A percentile compares a stretch with the other conserved stretches of the same genome.
These are phyloP conservation scores for Grammomys dolichurus DNA, from an alignment of 2,113 vertebrate species.

Conservation along the genomic window DNA sequence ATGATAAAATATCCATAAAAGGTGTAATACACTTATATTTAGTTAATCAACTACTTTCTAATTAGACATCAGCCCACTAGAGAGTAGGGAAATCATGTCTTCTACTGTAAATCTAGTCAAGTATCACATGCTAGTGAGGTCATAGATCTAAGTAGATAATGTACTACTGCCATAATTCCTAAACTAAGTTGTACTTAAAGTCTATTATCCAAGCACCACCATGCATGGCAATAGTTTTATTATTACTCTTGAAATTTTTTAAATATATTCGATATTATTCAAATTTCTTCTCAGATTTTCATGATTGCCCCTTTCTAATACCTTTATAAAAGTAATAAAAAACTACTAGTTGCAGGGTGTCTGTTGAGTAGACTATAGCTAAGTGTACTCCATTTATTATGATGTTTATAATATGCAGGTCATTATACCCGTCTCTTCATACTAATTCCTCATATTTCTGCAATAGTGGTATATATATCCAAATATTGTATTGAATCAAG, in stretches of 20 bases:
- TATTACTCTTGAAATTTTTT: not conserved
- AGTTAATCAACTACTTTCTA: not conserved
- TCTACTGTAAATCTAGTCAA: not conserved
- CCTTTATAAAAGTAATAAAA: not conserved
- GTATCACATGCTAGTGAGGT: not conserved
- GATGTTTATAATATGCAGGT: constrained; percentile 24
- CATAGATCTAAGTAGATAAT: not conserved
- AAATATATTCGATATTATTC: not conserved
- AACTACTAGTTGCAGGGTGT: not conserved
- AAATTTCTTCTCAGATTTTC: not conserved
- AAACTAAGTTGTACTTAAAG: not conserved
- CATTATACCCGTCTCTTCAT: constrained; percentile 37
- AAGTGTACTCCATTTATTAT: not conserved
- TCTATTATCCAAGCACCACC: not conserved
- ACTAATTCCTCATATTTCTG: constrained; percentile 66
- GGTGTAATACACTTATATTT: not conserved
- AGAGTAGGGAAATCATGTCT: not conserved
- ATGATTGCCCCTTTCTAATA: not conserved
- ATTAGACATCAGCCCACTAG: not conserved
- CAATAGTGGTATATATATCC: constrained; percentile 37
- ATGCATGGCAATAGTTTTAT: not conserved
- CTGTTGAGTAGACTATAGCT: not conserved
- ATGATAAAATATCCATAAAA: not conserved
- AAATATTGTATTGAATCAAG: constrained; percentile 61
- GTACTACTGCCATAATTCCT: not conserved